A percentile compares a stretch with the other conserved stretches of the same genome.
Evolutionary conservation across 2,888 invertebrate genomes (phyloP).

Genomic region (Epinotia demarniana): DNA sequence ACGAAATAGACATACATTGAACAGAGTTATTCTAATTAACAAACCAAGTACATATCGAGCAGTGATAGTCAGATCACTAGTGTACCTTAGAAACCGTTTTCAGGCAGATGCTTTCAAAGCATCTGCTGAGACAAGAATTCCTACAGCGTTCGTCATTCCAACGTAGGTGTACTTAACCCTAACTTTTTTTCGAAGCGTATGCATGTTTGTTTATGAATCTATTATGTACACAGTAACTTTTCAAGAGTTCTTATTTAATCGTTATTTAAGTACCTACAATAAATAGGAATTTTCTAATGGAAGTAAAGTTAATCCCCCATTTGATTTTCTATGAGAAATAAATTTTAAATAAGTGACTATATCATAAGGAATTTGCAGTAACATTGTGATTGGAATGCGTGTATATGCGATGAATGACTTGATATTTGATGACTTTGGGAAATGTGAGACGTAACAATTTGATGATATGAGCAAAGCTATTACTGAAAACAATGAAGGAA

Average conservation of each 20-base stretch:
- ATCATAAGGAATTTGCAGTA: background rate
- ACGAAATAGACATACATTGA: too few relatives aligned
- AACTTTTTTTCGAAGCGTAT: background rate
- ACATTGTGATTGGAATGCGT: background rate
- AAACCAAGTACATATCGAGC: too few relatives aligned
- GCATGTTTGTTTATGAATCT: background rate
- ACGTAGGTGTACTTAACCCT: background rate
- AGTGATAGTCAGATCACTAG: too few relatives aligned
- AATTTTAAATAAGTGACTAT: background rate
- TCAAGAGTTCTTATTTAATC: too few relatives aligned
- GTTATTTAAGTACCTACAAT: too few relatives aligned
- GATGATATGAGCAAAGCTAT: constrained; percentile 5
- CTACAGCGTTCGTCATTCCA: background rate
- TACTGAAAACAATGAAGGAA: constrained; percentile 23
- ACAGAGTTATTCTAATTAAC: too few relatives aligned
- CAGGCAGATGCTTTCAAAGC: background rate
- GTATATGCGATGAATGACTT: constrained; percentile 11
- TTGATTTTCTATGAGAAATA: background rate
- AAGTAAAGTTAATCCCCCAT: too few relatives aligned
- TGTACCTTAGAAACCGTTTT: background rate
- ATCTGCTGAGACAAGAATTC: constrained; percentile 1
- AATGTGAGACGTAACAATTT: constrained; percentile 22
- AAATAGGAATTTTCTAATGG: background rate
- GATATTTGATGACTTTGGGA: constrained; percentile 4
- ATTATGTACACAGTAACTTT: background rate